A percentile compares a stretch with the other conserved stretches of the same genome.
These are phyloP conservation scores for Characodon lateralis DNA, from an alignment of 2,797 vertebrate species.

Conservation along the genomic window DNA sequence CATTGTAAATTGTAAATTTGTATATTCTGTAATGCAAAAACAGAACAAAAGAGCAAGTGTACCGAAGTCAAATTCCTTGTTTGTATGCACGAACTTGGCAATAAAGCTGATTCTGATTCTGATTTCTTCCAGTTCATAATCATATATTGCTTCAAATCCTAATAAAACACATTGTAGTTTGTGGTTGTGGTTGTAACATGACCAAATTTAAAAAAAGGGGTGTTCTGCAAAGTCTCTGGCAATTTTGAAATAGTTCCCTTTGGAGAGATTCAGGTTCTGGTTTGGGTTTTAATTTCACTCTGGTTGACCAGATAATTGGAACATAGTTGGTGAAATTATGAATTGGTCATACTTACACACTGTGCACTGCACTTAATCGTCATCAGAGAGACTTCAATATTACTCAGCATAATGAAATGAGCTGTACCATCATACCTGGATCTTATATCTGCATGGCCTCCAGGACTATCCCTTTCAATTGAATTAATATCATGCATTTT, in stretches of 20 bases:
- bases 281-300: slow-evolving; percentile 20
- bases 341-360: background rate
- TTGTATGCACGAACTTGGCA: too few relatives aligned
- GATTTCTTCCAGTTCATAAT: background rate
- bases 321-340: slow-evolving; percentile 22
- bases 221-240: background rate
- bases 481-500: slow-evolving; percentile 48
- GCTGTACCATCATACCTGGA: slow-evolving; percentile 18
- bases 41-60: too few relatives aligned
- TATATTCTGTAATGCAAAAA: too few relatives aligned
- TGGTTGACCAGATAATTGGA: slow-evolving; percentile 25
- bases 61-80: too few relatives aligned
- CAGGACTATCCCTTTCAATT: slow-evolving; percentile 51
- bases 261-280: slow-evolving; percentile 17
- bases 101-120: too few relatives aligned
- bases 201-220: background rate
- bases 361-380: slow-evolving; percentile 7
- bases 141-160: too few relatives aligned
- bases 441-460: slow-evolving; percentile 27
- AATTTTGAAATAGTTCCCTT: slow-evolving; percentile 12
- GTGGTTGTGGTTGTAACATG: background rate
- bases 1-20: too few relatives aligned
- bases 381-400: slow-evolving; percentile 10
- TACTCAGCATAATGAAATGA: slow-evolving; percentile 37
- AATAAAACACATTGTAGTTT: background rate